Base-by-base conservation (phyloP, 1,140 invertebrate genomes). In the Polypedilum pembai region DNA sequence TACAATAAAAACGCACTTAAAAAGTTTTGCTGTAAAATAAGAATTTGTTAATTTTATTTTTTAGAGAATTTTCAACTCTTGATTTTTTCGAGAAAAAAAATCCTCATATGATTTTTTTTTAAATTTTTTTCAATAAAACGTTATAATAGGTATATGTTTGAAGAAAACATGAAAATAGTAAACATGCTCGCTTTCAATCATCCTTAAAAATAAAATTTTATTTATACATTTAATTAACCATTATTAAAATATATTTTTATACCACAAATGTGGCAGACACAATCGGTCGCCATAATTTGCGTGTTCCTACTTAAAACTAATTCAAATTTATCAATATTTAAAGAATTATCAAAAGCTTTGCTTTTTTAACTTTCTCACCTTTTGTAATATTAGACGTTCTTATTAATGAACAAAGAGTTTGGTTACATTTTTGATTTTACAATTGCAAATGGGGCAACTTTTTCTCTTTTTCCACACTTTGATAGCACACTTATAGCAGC, bases 401-500 rank as follows among this genome's bases (percentile, higher is more conserved):
- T 77, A 65, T 74, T 75, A 77, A 65, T 74, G 69, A n/a, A 84
- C 83, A 75, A 86, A 87, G 3, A 85, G 84, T 79, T 85, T 88
- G 1, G 88, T 77, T 3, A 90, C 87, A 77, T 88, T 88, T 56
- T 84, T 87, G 8, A 89, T 86, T 83, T 86, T 87, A 66, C 86
- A 81, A 76, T 89, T 88, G 78, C 89, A 91, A 66, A 89, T 83
- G 1, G 89, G 88, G 80, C 89, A 91, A 33, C 86, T 81, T 77
- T 86, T 87, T 1, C 85, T 85, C 15, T 82, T 85, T 40, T 81
- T 83, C 87, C 88, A 89, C 8, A 87, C 85, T 79, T 86, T 86
- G 41, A 87, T 81, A 0, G 88, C 87, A 78, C 89, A 91, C 75
- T 84, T 85, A 78, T 90, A 91, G 79, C 89, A 91, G 76, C 88